phyloP scores from a whole-genome alignment of 2,113 vertebrate species.

The Tauraco erythrolophus region DNA sequence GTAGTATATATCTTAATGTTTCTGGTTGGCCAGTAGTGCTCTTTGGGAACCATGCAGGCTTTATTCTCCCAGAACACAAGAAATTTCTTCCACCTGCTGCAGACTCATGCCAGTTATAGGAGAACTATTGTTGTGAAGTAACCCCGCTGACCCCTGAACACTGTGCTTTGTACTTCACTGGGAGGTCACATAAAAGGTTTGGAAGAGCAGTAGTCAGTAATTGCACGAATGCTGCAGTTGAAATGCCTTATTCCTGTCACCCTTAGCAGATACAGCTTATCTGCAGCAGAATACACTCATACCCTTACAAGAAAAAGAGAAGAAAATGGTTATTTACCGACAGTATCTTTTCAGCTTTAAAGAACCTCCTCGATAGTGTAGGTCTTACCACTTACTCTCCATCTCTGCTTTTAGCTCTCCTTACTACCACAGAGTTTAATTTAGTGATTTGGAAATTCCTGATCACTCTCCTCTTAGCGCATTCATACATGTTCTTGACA shows the following conservation, averaged over 20 bases:
- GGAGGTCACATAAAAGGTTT: conserved; percentile 40
- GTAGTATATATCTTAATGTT: conserved; percentile 9
- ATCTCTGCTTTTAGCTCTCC: not conserved
- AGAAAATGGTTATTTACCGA: not conserved
- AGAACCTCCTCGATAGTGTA: not conserved
- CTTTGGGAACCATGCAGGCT: conserved; percentile 39
- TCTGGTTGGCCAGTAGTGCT: conserved; percentile 33
- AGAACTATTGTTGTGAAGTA: conserved; percentile 37
- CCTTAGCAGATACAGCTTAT: not conserved
- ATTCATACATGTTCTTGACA: not conserved
- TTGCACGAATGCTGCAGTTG: not conserved
- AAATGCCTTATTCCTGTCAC: not conserved
- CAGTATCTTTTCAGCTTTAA: not conserved
- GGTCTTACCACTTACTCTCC: not conserved
- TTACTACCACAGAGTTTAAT: not conserved
- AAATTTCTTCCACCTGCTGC: conserved; percentile 51
- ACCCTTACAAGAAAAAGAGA: not conserved
- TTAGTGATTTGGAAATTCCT: not conserved
- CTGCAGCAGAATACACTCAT: not conserved
- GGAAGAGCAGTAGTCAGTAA: conserved; percentile 11
- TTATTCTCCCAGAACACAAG: conserved; percentile 43
- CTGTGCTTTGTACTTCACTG: conserved; percentile 21
- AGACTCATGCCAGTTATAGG: not conserved
- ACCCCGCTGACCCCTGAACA: conserved; percentile 19
- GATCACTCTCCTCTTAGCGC: not conserved